A percentile compares a stretch with the other conserved stretches of the same genome.
Conservation (phyloP, 2,797 vertebrate species). For the Bryconaethiops microstoma region DNA sequence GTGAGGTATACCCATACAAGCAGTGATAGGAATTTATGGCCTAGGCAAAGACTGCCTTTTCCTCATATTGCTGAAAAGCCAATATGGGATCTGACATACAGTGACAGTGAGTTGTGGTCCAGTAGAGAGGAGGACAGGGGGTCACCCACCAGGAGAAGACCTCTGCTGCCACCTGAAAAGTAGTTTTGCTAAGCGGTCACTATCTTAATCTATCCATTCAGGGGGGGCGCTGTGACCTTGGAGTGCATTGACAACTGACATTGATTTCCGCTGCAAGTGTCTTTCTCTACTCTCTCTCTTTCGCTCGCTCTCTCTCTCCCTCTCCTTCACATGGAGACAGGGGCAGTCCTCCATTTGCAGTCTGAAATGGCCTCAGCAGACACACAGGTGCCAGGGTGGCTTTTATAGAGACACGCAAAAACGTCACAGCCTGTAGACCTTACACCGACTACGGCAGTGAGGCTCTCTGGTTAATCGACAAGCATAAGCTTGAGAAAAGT, state of each 20-base stretch:
- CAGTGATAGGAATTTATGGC: conserved; percentile 18
- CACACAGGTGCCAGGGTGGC: conserved; percentile 68
- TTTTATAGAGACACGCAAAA: conserved; percentile 44
- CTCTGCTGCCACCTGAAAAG: conserved; percentile 33
- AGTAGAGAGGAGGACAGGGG: conserved; percentile 23
- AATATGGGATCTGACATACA: conserved; percentile 28
- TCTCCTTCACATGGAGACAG: conserved; percentile 47
- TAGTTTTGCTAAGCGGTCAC: conserved; percentile 43
- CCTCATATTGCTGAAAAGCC: conserved; percentile 39
- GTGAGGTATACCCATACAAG: not conserved
- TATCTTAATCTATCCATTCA: conserved; percentile 54
- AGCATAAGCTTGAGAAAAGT: not conserved
- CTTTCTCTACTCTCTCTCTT: conserved; percentile 43
- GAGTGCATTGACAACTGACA: conserved; percentile 71
- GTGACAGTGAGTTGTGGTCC: conserved; percentile 23
- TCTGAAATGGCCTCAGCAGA: conserved; percentile 63
- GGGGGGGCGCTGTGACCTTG: conserved; percentile 67
- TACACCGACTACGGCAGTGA: conserved; percentile 11
- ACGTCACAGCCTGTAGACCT: not conserved
- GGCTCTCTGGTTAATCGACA: not conserved
- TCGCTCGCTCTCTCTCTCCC: conserved; percentile 20
- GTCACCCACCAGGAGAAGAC: conserved; percentile 42
- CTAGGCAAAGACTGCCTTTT: conserved; percentile 8
- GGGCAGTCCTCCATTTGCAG: conserved; percentile 49
- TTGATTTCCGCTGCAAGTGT: conserved; percentile 74